Conservation (phyloP, 2,888 invertebrate genomes). For the Creontiades dilutus region DNA sequence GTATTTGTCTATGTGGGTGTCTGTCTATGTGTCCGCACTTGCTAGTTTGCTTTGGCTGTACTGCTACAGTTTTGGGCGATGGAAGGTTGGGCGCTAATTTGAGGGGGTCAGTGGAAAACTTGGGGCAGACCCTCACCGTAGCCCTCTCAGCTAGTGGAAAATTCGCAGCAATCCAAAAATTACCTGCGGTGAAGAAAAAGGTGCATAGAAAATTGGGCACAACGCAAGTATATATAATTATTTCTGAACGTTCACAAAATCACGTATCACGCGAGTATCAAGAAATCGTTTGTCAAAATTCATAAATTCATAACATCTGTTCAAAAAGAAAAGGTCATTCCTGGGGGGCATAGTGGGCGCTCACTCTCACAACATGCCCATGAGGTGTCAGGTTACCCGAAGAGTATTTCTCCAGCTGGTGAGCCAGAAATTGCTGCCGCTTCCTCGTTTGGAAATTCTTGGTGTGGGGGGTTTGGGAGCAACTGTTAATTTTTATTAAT, state of each 20-base stretch:
- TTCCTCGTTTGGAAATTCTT: not conserved
- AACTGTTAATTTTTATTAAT: not conserved
- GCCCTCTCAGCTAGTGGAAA: too few relatives aligned
- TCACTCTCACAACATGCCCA: not conserved
- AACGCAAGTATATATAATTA: not conserved
- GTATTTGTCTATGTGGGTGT: too few relatives aligned
- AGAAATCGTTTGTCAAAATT: too few relatives aligned
- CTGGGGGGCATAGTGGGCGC: not conserved
- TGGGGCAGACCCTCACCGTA: too few relatives aligned
- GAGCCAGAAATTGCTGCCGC: slow-evolving; percentile 9
- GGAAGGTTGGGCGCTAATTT: too few relatives aligned
- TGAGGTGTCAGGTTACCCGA: not conserved
- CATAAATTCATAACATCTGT: too few relatives aligned
- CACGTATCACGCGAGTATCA: not conserved
- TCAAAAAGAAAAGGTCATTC: too few relatives aligned
- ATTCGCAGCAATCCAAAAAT: not conserved
- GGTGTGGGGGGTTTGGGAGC: not conserved
- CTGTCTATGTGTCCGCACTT: too few relatives aligned
- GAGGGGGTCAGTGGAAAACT: too few relatives aligned
- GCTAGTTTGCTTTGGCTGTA: too few relatives aligned
- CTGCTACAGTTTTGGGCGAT: too few relatives aligned
- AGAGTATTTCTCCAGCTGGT: not conserved
- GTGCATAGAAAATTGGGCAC: not conserved
- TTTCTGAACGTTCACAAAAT: too few relatives aligned
- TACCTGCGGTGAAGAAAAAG: not conserved